Percentiles rank a stretch among this genome's conserved stretches.
phyloP scores from a whole-genome alignment of 2,797 vertebrate genomes.

The Sebastes itinus region DNA sequence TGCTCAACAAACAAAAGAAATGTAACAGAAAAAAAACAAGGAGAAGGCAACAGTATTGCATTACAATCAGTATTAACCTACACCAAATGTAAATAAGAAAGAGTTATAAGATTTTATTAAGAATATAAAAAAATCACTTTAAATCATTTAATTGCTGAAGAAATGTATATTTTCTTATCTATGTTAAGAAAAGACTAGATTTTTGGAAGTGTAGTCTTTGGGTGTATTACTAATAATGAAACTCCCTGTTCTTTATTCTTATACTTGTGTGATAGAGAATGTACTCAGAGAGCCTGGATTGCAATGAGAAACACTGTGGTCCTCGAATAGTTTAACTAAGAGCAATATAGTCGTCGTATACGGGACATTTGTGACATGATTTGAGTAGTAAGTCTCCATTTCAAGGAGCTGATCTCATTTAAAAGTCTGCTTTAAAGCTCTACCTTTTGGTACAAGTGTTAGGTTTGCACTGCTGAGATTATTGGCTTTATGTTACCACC shows the following conservation, averaged over 20 bases:
- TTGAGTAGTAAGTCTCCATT: constrained; percentile 50
- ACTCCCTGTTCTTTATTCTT: constrained; percentile 72
- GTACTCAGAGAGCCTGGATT: constrained; percentile 72
- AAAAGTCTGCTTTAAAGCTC: constrained; percentile 57
- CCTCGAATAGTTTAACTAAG: constrained; percentile 73
- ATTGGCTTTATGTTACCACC: constrained; percentile 54
- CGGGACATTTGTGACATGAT: constrained; percentile 49
- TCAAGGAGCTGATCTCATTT: constrained; percentile 57
- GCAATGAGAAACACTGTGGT: constrained; percentile 82
- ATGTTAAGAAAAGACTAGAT: constrained; percentile 68
- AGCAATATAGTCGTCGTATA: constrained; percentile 76
- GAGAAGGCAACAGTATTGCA: constrained; percentile 70
- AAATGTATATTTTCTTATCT: constrained; percentile 83
- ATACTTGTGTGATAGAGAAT: constrained; percentile 79
- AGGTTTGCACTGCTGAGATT: constrained; percentile 63
- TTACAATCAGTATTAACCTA: constrained; percentile 80
- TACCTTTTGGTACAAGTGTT: constrained; percentile 62
- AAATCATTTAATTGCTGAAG: constrained; percentile 65
- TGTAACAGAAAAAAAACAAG: constrained; percentile 50
- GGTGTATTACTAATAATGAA: constrained; percentile 68
- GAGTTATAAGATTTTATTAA: constrained; percentile 75
- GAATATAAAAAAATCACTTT: constrained; percentile 59
- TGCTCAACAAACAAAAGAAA: constrained; percentile 74
- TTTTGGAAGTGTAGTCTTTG: constrained; percentile 70
- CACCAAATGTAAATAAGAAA: constrained; percentile 80